Base-by-base conservation (phyloP, 2,888 invertebrate species). In the Cataglyphis cursor region DNA sequence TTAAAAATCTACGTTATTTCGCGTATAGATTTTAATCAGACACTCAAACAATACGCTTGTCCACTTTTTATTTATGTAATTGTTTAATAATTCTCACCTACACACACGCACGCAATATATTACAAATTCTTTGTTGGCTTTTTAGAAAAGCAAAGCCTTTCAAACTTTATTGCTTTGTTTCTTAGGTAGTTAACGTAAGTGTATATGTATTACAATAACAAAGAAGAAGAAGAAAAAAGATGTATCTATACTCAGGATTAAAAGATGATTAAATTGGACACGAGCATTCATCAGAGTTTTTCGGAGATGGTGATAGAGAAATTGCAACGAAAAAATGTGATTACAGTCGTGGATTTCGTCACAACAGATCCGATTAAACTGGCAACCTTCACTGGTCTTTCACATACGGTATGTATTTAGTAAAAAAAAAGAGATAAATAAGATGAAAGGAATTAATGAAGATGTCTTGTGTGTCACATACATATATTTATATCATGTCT, bases 321-420 rank as follows among this genome's bases (percentile, higher is more conserved):
- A 84, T 95, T 97, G n/a, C 90, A 94, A 64, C 95, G 95, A 81
- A 96, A 96, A 91, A 95, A 96, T 76, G 96, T 97, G 83, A 94
- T 91, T 84, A 96, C 96, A 12, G 93, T 96, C 59, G 91, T 95
- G 51, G 96, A 97, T 90, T 96, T 97, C 93, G 93, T 97, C 82
- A 94, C 95, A 88, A 95, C 96, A 90, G 96, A 96, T 90, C 93
- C 95, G 21, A 96, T 96, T 83, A 96, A 96, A 89, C 91, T 97
- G 85, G 93, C 95, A 54, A 92, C 92, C 21, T 89, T 96, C 72
- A 95, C 96, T 10, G 95, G 95, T 91, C 93, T 96, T 74, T 93
- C 93, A 68, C 95, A 96, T 86, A 95, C 96, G 91, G 96, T 96
- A 93, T 88, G 87, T 95, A 89, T 87, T 92, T 44, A 44, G 41